Evolutionary conservation across 2,797 vertebrate species (phyloP).

Genomic region (Rhyacichthys aspro): DNA sequence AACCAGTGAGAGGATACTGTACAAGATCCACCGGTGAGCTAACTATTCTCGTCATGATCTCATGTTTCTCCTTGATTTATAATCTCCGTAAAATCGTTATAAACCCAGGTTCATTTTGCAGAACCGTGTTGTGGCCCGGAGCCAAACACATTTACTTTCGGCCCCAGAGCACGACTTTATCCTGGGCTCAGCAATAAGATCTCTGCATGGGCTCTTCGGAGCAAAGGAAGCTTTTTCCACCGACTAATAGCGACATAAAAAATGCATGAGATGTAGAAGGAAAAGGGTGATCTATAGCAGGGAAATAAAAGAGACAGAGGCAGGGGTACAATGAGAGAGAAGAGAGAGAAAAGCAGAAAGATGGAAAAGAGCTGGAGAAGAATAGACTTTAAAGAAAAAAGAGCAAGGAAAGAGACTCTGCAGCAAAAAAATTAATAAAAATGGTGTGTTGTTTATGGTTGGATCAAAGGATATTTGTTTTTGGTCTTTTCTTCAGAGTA

Average conservation of each 20-base stretch:
- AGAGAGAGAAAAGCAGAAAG: conserved; percentile 2
- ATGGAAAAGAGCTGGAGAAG: conserved; percentile 1
- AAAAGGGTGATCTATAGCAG: conserved; percentile 14
- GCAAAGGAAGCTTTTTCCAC: conserved; percentile 25
- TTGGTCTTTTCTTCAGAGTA: no score
- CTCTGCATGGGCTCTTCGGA: conserved; percentile 11
- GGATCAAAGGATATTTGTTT: no score
- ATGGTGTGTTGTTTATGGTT: no score
- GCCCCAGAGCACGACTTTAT: conserved; percentile 3
- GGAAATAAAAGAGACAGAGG: conserved; percentile 2
- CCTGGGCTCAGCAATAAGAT: conserved; percentile 4
- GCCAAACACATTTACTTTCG: not conserved
- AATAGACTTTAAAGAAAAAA: no score
- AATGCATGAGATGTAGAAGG: conserved; percentile 38
- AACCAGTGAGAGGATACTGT: not conserved
- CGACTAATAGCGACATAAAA: conserved; percentile 50
- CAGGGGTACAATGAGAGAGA: no score
- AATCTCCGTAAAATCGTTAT: conserved; percentile 1
- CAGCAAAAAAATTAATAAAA: no score
- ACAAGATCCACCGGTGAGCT: not conserved
- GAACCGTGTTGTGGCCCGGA: not conserved
- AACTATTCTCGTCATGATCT: not conserved
- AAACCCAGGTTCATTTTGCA: not conserved
- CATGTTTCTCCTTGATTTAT: not conserved
- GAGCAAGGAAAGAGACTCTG: no score